A percentile compares a stretch with the other conserved stretches of the same genome.
phyloP scores from a whole-genome alignment of 30 jellyfish, hydroid and myxozoan species.

The Aurelia coerulea region DNA sequence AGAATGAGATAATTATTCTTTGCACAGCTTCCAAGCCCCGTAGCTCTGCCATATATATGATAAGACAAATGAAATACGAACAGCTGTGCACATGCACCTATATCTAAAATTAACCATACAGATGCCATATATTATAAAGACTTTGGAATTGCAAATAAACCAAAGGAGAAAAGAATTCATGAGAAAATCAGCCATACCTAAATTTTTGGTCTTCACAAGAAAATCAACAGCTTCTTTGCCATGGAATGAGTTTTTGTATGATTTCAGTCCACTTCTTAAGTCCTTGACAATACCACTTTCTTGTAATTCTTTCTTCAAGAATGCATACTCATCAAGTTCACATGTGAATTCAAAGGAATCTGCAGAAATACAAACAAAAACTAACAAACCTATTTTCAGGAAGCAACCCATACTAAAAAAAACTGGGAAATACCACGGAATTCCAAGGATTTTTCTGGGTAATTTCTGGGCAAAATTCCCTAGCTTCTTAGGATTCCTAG shows the following conservation, averaged over 20 bases:
- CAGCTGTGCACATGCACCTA: too few species aligned
- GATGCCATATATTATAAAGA: too few species aligned
- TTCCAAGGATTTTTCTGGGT: too few species aligned
- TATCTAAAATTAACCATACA: too few species aligned
- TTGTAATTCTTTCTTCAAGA: slow-evolving; percentile 60
- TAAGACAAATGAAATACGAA: too few species aligned
- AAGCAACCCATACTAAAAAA: background rate
- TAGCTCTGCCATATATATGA: too few species aligned
- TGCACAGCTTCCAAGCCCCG: too few species aligned
- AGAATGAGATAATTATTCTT: too few species aligned
- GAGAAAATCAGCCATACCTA: slow-evolving; percentile 43
- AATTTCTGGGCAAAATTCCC: too few species aligned
- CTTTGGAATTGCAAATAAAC: background rate
- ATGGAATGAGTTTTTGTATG: slow-evolving; percentile 72
- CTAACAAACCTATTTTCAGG: background rate
- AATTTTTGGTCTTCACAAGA: slow-evolving; percentile 71
- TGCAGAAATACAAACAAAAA: background rate
- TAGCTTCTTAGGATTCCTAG: too few species aligned
- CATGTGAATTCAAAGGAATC: slow-evolving; percentile 78
- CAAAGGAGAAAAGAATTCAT: background rate
- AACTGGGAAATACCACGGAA: background rate
- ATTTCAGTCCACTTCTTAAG: slow-evolving; percentile 55
- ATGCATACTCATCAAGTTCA: slow-evolving; percentile 88
- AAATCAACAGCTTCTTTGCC: slow-evolving; percentile 89
- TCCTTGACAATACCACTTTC: slow-evolving; percentile 87